phyloP scores from a whole-genome alignment of 53 echinoderm and acorn worm species.

The Arbacia lixula region DNA sequence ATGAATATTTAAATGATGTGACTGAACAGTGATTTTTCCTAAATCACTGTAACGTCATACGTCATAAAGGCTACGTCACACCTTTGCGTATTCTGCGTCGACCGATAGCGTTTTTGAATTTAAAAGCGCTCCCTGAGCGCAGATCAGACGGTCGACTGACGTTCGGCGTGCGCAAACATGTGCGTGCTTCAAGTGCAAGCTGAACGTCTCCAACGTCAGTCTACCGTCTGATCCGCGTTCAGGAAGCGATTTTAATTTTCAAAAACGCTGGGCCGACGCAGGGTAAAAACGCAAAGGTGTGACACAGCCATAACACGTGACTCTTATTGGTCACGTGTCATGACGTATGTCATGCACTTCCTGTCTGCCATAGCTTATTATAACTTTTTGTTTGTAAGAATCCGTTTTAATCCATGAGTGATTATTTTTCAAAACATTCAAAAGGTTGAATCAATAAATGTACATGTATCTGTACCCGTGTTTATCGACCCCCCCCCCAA shows the following conservation, averaged over 20 bases:
- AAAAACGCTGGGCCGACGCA: constrained; percentile 24
- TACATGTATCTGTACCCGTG: constrained; percentile 27
- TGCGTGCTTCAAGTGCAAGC: too few species aligned
- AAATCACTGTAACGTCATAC: too few species aligned
- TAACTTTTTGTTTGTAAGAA: constrained; percentile 16
- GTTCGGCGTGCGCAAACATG: too few species aligned
- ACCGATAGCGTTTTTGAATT: too few species aligned
- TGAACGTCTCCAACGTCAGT: constrained; percentile 27
- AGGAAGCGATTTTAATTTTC: constrained; percentile 21
- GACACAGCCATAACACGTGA: constrained; percentile 15
- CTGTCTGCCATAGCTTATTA: constrained; percentile 22
- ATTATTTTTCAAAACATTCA: constrained; percentile 23
- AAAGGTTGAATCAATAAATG: constrained; percentile 9
- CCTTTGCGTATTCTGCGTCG: too few species aligned
- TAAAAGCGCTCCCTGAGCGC: too few species aligned
- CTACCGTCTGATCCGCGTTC: constrained; percentile 18
- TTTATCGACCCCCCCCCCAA: constrained; percentile 27
- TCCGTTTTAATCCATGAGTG: constrained; percentile 23
- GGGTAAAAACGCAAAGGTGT: constrained; percentile 23
- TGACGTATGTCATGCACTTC: constrained; percentile 26
- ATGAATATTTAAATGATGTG: too few species aligned
- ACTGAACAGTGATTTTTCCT: too few species aligned
- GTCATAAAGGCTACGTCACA: too few species aligned
- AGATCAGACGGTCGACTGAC: too few species aligned
- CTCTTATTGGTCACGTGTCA: constrained; percentile 27